Evolutionary conservation across 2,888 invertebrate genomes (phyloP).

Genomic region (Eilema sororculum): DNA sequence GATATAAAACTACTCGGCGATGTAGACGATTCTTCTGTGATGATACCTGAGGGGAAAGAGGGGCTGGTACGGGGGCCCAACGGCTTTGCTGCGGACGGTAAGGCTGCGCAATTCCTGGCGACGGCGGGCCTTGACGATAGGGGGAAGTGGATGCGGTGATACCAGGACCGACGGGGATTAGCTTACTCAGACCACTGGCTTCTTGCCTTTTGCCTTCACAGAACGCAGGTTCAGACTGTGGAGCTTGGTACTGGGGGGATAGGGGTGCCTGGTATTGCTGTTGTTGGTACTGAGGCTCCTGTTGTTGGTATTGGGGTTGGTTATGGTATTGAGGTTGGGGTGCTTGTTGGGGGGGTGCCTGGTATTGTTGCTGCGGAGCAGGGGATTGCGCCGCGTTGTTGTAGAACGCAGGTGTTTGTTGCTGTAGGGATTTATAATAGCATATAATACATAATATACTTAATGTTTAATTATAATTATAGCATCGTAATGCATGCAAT

Average conservation of each 20-base stretch:
- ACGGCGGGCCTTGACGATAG: constrained; percentile 72
- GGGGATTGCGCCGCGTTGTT: constrained; percentile 82
- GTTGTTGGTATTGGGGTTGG: constrained; percentile 48
- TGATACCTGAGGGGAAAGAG: constrained; percentile 83
- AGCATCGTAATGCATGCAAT: constrained; percentile 63
- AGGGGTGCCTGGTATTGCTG: constrained; percentile 81
- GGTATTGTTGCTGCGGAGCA: constrained; percentile 52
- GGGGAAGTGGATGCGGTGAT: constrained; percentile 60
- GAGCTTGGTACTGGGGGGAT: constrained; percentile 56
- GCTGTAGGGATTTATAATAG: constrained; percentile 74
- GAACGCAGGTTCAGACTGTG: constrained; percentile 66
- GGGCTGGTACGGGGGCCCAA: constrained; percentile 83
- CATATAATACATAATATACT: constrained; percentile 59
- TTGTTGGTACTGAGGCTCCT: constrained; percentile 60
- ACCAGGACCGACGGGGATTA: constrained; percentile 80
- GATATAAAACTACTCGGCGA: constrained; percentile 52
- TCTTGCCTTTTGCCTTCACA: constrained; percentile 78
- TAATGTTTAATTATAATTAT: constrained; percentile 32
- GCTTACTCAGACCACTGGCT: constrained; percentile 79
- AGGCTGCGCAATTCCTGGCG: constrained; percentile 74
- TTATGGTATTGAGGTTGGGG: constrained; percentile 56
- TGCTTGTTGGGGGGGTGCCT: constrained; percentile 57
- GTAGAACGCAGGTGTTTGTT: constrained; percentile 78
- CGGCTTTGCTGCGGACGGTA: constrained; percentile 77
- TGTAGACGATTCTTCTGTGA: constrained; percentile 51